Evolutionary conservation across 2,797 vertebrate species (phyloP).

Genomic region (Gymnoscopelus braueri): DNA sequence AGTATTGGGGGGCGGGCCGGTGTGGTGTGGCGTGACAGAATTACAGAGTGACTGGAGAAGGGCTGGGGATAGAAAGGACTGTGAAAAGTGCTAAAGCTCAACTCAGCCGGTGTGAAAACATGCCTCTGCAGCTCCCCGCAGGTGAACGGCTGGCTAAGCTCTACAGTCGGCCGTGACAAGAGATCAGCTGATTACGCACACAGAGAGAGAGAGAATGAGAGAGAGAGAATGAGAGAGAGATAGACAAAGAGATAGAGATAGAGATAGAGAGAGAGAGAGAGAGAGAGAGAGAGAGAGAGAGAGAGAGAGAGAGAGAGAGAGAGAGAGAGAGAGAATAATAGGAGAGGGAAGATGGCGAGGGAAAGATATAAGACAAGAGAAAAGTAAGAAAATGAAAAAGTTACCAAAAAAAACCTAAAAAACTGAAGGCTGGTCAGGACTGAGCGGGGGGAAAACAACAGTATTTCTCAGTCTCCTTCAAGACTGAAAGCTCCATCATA

Average conservation of each 20-base stretch:
- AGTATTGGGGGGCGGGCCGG: no score
- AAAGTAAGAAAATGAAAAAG: no score
- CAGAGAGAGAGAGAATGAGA: background rate
- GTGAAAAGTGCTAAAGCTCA: conserved; percentile 51
- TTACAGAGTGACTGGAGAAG: conserved; percentile 68
- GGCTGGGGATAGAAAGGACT: conserved; percentile 35
- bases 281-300: background rate
- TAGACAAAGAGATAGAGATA: background rate
- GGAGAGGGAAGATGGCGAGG: background rate
- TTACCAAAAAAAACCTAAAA: background rate
- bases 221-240: conserved; percentile 6
- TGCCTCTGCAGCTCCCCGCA: conserved; percentile 35
- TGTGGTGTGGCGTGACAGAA: conserved; percentile 68
- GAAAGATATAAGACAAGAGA: background rate
- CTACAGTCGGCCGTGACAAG: background rate
- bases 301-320: background rate
- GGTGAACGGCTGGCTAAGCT: conserved; percentile 43
- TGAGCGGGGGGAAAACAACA: background rate
- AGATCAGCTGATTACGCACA: background rate
- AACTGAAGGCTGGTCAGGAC: background rate
- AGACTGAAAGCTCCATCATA: no score
- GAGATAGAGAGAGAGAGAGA: background rate
- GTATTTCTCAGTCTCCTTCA: background rate
- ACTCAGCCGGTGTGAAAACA: conserved; percentile 50
- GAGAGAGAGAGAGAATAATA: background rate